These are phyloP conservation scores for Petrophora chlorosata DNA, from an alignment of 2,888 invertebrate genomes.

Conservation along the genomic window DNA sequence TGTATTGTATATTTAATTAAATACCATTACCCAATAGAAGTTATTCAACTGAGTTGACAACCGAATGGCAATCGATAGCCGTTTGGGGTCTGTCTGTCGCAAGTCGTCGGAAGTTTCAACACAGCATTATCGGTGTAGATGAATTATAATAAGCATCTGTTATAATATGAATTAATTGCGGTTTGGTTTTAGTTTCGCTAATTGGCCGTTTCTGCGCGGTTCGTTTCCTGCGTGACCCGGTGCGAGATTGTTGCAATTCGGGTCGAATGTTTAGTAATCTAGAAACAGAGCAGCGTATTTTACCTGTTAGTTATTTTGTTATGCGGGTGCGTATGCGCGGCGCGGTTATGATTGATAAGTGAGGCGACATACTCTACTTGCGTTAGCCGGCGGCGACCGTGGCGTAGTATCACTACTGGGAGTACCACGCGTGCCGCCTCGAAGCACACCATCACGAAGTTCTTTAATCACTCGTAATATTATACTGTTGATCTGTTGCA, in stretches of 20 bases:
- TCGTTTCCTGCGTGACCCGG: conserved; percentile 40
- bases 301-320: not conserved
- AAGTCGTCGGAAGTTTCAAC: conserved; percentile 75
- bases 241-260: conserved; percentile 18
- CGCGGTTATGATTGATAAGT: conserved; percentile 66
- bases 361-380: conserved; percentile 74
- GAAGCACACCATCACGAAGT: conserved; percentile 57
- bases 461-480: conserved; percentile 59
- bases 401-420: not conserved
- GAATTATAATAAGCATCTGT: conserved; percentile 62
- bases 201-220: conserved; percentile 41
- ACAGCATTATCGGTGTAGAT: conserved; percentile 57
- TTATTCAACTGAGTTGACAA: conserved; percentile 75
- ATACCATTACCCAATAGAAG: conserved; percentile 63
- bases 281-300: conserved; percentile 8
- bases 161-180: conserved; percentile 59
- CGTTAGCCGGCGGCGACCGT: conserved; percentile 29
- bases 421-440: conserved; percentile 42
- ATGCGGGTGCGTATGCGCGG: not conserved
- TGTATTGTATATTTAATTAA: conserved; percentile 34
- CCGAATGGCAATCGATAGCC: conserved; percentile 63
- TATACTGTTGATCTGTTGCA: conserved; percentile 64
- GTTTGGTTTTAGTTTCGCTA: conserved; percentile 46
- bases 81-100: conserved; percentile 63
- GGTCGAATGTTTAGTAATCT: conserved; percentile 27